Evolutionary conservation across 2,888 invertebrate genomes (phyloP).

Genomic region (Drosophila antonietae): DNA sequence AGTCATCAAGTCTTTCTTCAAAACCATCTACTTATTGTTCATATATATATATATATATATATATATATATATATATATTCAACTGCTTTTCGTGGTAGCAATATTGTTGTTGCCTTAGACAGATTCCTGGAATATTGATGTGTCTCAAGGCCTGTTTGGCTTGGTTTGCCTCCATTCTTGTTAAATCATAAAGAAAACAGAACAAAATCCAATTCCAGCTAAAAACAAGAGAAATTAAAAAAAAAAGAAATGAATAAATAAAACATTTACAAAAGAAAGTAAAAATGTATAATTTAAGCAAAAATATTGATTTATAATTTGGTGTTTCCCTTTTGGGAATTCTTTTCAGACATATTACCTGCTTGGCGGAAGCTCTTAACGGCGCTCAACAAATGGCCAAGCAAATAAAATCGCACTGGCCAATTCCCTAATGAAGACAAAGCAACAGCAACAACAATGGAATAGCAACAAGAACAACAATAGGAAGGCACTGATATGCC

Average conservation of each 20-base stretch:
- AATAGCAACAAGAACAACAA: constrained; percentile 4
- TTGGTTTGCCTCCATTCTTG: background rate
- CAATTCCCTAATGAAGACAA: constrained; percentile 60
- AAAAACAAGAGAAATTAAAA: background rate
- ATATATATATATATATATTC: background rate
- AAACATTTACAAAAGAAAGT: background rate
- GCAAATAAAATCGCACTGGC: constrained; percentile 25
- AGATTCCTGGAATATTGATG: background rate
- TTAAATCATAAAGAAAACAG: background rate
- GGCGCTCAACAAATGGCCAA: constrained; percentile 32
- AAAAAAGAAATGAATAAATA: background rate
- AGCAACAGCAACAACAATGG: constrained; percentile 8
- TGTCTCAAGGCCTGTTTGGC: background rate
- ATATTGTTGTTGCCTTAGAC: background rate
- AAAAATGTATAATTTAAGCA: background rate
- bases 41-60: too few relatives aligned
- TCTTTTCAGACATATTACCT: background rate
- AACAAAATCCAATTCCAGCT: background rate
- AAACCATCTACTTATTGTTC: too few relatives aligned
- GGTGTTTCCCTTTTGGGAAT: background rate
- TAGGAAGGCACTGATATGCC: constrained; percentile 18
- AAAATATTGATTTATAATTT: background rate
- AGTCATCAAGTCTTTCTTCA: background rate
- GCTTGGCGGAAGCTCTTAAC: background rate
- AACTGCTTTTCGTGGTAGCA: background rate